These are phyloP conservation scores for Dryobotodes eremita DNA, from an alignment of 2,888 invertebrate species.

Conservation along the genomic window DNA sequence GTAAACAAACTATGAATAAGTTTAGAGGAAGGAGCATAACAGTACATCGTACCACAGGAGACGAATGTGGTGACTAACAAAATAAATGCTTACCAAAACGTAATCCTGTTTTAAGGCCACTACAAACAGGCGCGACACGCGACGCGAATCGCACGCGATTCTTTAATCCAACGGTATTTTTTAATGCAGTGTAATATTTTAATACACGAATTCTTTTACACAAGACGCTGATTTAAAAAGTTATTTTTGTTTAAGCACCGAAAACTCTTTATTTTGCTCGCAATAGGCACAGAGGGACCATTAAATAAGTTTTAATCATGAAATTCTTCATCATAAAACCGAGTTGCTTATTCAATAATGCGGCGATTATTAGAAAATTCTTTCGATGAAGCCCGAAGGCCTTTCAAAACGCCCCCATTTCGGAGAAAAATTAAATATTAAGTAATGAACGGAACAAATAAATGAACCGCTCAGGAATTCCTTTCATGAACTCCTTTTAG, in stretches of 20 bases:
- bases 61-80: neutral
- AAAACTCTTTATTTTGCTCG: constrained; percentile 54
- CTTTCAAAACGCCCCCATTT: constrained; percentile 70
- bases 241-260: constrained; percentile 41
- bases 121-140: no score
- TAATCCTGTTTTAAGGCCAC: neutral
- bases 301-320: constrained; percentile 78
- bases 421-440: constrained; percentile 78
- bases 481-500: constrained; percentile 80
- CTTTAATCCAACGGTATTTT: neutral
- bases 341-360: constrained; percentile 82
- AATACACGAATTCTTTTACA: neutral
- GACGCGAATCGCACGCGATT: no score
- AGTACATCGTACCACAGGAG: neutral
- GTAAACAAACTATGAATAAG: neutral
- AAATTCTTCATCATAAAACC: constrained; percentile 79
- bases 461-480: constrained; percentile 79
- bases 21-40: neutral
- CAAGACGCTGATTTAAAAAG: constrained; percentile 9
- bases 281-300: constrained; percentile 44
- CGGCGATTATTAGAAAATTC: constrained; percentile 84
- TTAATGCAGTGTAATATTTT: neutral
- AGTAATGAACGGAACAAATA: constrained; percentile 84
- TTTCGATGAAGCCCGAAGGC: constrained; percentile 71
- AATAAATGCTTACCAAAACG: neutral